Evolutionary conservation across 2,888 invertebrate genomes (phyloP), one percentile per base, ranked within the genome.

Genomic region (Xestia xanthographa): DNA sequence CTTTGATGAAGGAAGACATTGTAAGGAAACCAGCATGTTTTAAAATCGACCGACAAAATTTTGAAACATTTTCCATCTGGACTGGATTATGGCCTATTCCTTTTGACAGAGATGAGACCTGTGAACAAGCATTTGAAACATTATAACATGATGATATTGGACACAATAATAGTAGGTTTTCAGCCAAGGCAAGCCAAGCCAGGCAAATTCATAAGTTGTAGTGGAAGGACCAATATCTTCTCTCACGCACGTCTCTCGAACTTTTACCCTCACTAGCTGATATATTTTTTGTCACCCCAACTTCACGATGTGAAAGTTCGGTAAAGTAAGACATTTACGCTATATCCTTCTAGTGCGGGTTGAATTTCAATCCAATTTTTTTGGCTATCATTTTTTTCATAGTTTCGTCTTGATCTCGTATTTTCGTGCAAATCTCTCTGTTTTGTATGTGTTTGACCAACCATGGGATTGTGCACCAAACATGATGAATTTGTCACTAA

Each of bases 291-390:
- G 20, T 50, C 50, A 56, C 45, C 20, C 67, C 56, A 70, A 75
- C 38, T 72, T 83, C 14, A 62, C 45, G 34, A 41, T 29, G 66
- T 45, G 17, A 69, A 74, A 69, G 66, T 83, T 74, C 38, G 22
- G 34, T 48, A 74, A 68, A 58, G 38, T 53, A 50, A 43, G 26
- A 62, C 60, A 62, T 20, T 62, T 50, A 38, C 14, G 53, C 45
- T 34, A 20, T 72, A 48, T 60, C 17, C 62, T 63, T 12, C 20
- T 20, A 50, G 41, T 22, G 8, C 17, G 60, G 48, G 48, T 41
- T 62, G 68, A 69, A 72, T 74, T 75, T 78, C 56, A 83, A 72
- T 71, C 14, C 62, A 14, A 14, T 62, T 8, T 29, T 29, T 58
- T 20, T 50, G 9, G 9, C 22, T 12, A 53, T 53, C 1, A n/a